phyloP scores from a whole-genome alignment of 2,113 vertebrate species.

The Odocoileus hemionus region DNA sequence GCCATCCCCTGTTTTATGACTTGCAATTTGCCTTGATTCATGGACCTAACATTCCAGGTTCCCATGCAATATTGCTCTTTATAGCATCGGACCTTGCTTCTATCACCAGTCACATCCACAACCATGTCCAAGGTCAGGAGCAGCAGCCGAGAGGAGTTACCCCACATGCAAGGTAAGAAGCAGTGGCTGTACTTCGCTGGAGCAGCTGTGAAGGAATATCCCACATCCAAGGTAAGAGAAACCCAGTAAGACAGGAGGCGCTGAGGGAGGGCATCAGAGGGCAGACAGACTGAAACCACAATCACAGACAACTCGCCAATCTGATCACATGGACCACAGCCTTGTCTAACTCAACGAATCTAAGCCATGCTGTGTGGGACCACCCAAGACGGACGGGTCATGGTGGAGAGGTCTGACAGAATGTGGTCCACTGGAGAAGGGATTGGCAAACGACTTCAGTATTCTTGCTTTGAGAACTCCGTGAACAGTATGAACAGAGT shows the following conservation, averaged over 20 bases:
- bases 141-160: not conserved
- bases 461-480: not conserved
- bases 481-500: not conserved
- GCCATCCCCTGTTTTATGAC: not conserved
- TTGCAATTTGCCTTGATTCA: not conserved
- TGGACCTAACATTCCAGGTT: not conserved
- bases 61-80: not conserved
- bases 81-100: not conserved
- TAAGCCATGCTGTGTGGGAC: not conserved
- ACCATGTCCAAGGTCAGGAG: not conserved
- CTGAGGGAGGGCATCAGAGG: not conserved
- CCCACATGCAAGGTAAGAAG: not conserved
- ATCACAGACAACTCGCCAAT: not conserved
- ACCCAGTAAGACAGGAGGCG: not conserved
- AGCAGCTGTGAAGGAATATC: not conserved
- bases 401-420: not conserved
- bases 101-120: not conserved
- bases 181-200: not conserved
- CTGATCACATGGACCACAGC: not conserved
- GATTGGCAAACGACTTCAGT: not conserved
- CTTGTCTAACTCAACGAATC: not conserved
- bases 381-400: fast-evolving
- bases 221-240: not conserved
- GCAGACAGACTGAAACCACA: not conserved
- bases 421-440: not conserved